Percentiles rank a stretch among this genome's conserved stretches.
phyloP scores from a whole-genome alignment of 2,113 vertebrate genomes.

The Edolisoma coerulescens region DNA sequence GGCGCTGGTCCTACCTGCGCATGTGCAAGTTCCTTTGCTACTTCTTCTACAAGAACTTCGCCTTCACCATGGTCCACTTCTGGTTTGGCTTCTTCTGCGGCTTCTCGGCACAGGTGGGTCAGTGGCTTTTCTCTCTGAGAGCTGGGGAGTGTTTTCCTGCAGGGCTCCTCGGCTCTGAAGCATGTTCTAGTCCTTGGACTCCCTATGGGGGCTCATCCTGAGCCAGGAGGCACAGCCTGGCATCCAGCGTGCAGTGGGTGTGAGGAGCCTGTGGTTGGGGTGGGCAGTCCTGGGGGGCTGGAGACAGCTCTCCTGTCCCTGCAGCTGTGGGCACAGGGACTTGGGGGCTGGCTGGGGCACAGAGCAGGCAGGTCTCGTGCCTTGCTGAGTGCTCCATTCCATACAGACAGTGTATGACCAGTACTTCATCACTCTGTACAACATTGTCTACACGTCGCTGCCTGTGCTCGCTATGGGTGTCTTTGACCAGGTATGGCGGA shows the following conservation, averaged over 20 bases:
- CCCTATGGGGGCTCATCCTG: not conserved
- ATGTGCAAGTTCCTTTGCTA: conserved; percentile 98
- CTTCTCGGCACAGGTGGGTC: conserved; percentile 89
- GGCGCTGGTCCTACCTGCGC: conserved; percentile 95
- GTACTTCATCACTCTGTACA: conserved; percentile 96
- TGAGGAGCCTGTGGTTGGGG: not conserved
- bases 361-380: fast-evolving
- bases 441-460: conserved; percentile 94
- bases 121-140: fast-evolving
- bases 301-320: not conserved
- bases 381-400: not conserved
- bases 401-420: conserved; percentile 92
- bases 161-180: not conserved
- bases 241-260: fast-evolving
- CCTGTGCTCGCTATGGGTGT: conserved; percentile 96
- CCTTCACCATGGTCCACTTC: conserved; percentile 99
- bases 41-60: conserved; percentile 98
- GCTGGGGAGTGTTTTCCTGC: not conserved
- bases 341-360: not conserved
- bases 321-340: not conserved
- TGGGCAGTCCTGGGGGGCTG: not conserved
- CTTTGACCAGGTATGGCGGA: conserved; percentile 85
- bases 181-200: fast-evolving
- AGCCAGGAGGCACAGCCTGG: not conserved
- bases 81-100: conserved; percentile 98